These are phyloP conservation scores for Todus mexicanus DNA, from an alignment of 2,797 vertebrate species.

Conservation along the genomic window DNA sequence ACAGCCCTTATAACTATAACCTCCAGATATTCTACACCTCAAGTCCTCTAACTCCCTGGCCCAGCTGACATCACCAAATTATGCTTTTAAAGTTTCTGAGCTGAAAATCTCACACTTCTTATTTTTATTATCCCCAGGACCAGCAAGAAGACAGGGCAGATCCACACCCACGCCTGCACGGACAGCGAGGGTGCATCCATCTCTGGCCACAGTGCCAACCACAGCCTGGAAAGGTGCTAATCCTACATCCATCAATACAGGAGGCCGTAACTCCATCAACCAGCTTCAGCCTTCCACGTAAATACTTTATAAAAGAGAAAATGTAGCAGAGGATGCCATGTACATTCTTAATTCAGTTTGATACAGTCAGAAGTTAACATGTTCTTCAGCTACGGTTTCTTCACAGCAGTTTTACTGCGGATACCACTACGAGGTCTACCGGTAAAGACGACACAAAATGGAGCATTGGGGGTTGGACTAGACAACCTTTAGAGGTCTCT, in stretches of 20 bases:
- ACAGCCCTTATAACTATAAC: neutral
- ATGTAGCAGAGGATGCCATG: neutral
- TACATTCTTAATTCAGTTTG: neutral
- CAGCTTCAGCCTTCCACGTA: neutral
- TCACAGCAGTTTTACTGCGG: neutral
- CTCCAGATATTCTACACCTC: neutral
- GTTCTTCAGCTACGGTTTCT: neutral
- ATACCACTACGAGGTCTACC: neutral
- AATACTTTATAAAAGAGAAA: neutral
- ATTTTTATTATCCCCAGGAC: neutral
- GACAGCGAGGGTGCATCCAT: accelerated
- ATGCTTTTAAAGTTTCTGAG: neutral
- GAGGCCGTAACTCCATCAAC: neutral
- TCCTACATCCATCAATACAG: accelerated
- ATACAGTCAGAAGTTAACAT: neutral
- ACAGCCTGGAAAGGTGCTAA: neutral
- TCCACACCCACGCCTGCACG: accelerated
- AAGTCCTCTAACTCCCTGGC: neutral
- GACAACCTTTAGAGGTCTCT: no score
- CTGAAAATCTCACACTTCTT: neutral
- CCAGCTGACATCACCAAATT: neutral
- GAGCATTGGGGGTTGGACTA: no score
- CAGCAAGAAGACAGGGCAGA: neutral
- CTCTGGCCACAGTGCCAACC: accelerated
- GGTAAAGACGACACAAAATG: neutral